phyloP scores from a whole-genome alignment of 2,888 invertebrate genomes.

The Tuberolachnus salignus region DNA sequence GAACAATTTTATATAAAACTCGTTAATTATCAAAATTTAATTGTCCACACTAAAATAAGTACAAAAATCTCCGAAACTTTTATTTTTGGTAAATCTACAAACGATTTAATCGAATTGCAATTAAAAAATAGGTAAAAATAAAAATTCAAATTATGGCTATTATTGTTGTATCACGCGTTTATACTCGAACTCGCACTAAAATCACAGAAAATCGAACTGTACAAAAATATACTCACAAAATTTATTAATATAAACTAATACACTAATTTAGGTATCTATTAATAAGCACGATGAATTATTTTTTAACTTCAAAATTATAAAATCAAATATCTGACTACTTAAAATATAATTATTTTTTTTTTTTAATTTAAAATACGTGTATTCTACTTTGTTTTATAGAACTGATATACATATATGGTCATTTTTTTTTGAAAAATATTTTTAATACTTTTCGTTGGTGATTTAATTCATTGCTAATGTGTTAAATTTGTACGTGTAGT shows the following conservation, averaged over 20 bases:
- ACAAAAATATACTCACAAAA: neutral
- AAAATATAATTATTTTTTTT: neutral
- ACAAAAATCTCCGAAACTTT: constrained; percentile 1
- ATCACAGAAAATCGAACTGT: neutral
- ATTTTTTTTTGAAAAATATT: no score
- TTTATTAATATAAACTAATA: constrained; percentile 1
- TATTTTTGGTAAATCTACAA: constrained; percentile 52
- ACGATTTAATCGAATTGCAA: constrained; percentile 38
- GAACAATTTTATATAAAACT: neutral
- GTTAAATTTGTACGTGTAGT: no score
- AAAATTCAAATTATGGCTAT: constrained; percentile 11
- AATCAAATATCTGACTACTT: constrained; percentile 36
- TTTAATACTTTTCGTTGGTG: no score
- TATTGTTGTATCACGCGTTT: constrained; percentile 29
- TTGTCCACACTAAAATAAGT: no score
- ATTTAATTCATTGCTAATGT: no score
- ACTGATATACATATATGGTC: neutral
- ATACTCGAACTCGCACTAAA: constrained; percentile 2
- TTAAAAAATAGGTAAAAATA: constrained; percentile 51
- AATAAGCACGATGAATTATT: constrained; percentile 19
- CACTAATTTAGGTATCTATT: neutral
- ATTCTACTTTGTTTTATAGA: neutral
- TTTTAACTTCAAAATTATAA: neutral
- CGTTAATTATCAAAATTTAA: neutral
- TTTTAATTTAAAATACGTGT: no score